A percentile compares a stretch with the other conserved stretches of the same genome.
phyloP scores from a whole-genome alignment of 1,140 invertebrate species.

The Oreohelix idahoensis region DNA sequence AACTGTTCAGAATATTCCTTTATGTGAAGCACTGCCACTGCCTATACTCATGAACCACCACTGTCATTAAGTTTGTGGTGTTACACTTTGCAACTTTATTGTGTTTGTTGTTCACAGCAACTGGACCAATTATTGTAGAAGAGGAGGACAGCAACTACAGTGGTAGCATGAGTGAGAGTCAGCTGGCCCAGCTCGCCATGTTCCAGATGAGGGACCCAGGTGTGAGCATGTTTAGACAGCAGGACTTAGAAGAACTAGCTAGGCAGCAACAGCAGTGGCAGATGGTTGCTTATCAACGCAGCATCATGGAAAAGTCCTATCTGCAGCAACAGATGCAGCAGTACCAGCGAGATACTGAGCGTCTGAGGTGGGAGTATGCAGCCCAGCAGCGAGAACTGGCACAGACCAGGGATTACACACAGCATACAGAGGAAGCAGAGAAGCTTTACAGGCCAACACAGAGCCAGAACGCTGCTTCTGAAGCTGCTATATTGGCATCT shows the following conservation, averaged over 20 bases:
- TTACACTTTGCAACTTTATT: not conserved
- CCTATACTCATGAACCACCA: too few relatives aligned
- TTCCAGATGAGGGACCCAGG: conserved; percentile 36
- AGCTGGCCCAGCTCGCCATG: conserved; percentile 35
- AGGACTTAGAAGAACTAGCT: conserved; percentile 38
- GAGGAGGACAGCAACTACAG: conserved; percentile 34
- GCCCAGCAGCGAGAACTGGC: conserved; percentile 30
- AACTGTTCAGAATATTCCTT: too few relatives aligned
- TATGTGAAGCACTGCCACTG: too few relatives aligned
- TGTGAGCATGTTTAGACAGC: conserved; percentile 36
- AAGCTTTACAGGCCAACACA: conserved; percentile 29
- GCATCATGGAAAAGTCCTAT: conserved; percentile 42
- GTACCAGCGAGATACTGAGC: conserved; percentile 39
- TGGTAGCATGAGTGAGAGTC: conserved; percentile 19
- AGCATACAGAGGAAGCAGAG: conserved; percentile 12
- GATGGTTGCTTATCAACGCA: conserved; percentile 40
- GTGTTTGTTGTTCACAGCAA: conserved; percentile 17
- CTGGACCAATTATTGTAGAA: conserved; percentile 32
- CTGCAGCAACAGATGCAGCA: conserved; percentile 41
- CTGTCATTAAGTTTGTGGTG: too few relatives aligned
- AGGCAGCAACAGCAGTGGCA: conserved; percentile 40
- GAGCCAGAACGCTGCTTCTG: conserved; percentile 12
- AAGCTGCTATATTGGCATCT: conserved; percentile 25
- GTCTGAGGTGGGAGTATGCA: conserved; percentile 35
- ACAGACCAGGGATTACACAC: conserved; percentile 31